Base-by-base conservation (phyloP, 30 jellyfish, hydroid and myxozoan genomes). In the Sanderia malayensis region DNA sequence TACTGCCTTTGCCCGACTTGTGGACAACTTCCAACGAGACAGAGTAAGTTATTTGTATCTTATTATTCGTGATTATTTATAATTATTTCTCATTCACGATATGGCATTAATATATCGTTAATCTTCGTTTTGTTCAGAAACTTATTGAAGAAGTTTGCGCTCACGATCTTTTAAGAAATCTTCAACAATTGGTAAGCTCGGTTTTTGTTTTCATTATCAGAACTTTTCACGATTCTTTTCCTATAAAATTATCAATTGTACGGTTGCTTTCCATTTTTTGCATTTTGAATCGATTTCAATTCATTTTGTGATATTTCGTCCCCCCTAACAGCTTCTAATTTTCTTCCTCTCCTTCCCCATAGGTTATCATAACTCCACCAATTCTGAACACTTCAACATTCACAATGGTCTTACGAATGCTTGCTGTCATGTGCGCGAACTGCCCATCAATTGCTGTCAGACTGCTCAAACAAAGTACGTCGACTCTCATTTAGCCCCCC, bases 341-440 rank as follows among this genome's bases (percentile, higher is more conserved):
- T 31, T 19, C 13, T n/a, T 28, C 10, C 27, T 49, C 7, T 57
- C 47, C 67, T 25, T 15, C 55, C 57, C 32, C 46, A 0, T 67
- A 88, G 97, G 80, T 88, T 24, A 58, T 81, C 70, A 68, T 84
- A 2, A 68, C 95, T 18, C 98, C 98, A 24, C 98, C 98, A 6
- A 58, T 90, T 41, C 73, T 90, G 2, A 90, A 96, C 46, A 83
- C 96, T 21, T 70, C 83, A 20, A 90, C 96, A 32, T 90, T 84
- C 73, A 95, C 85, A 24, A 90, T 83, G 98, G 96, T 90, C 28
- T 61, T 90, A 2, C 62, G 98, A 30, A 90, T 90, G 98, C 91
- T 90, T 37, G 98, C 98, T 19, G 89, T 83, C 73, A 83, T 90
- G 96, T 90, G 98, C 69, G 81, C 96, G 44, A 83, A 77, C 53